Conservation (phyloP, 2,888 invertebrate genomes). For the Oxytorus armatus region DNA sequence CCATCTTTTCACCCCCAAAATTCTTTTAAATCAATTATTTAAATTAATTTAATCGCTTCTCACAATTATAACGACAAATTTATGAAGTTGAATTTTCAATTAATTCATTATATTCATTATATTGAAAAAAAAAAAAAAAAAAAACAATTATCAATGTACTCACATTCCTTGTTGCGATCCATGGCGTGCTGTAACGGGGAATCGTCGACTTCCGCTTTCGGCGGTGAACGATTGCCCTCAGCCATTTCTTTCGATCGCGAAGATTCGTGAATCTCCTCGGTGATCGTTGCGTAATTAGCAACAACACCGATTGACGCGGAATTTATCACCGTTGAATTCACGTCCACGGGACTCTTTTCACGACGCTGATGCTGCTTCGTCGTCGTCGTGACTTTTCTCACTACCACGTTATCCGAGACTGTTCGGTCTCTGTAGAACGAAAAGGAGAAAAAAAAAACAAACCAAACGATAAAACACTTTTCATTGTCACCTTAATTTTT, state of each 20-base stretch:
- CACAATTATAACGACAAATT: no score
- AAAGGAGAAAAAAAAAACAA: slow-evolving; percentile 11
- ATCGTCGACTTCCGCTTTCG: slow-evolving; percentile 97
- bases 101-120: no score
- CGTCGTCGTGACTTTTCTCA: slow-evolving; percentile 79
- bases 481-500: no score
- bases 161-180: slow-evolving; percentile 99
- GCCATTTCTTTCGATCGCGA: slow-evolving; percentile 78
- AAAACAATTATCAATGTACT: slow-evolving; percentile 85
- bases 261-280: slow-evolving; percentile 70
- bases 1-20: no score
- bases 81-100: no score
- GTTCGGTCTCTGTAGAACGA: slow-evolving; percentile 55
- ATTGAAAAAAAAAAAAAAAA: no score
- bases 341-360: slow-evolving; percentile 75
- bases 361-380: slow-evolving; percentile 63
- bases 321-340: slow-evolving; percentile 74
- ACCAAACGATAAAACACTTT: no score
- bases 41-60: no score
- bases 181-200: slow-evolving; percentile 96
- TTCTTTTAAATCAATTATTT: no score
- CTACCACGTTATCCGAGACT: slow-evolving; percentile 70
- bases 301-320: slow-evolving; percentile 75
- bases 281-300: slow-evolving; percentile 68
- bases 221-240: slow-evolving; percentile 89